phyloP scores from a whole-genome alignment of 2,888 invertebrate species.

The Colletes collaris region DNA sequence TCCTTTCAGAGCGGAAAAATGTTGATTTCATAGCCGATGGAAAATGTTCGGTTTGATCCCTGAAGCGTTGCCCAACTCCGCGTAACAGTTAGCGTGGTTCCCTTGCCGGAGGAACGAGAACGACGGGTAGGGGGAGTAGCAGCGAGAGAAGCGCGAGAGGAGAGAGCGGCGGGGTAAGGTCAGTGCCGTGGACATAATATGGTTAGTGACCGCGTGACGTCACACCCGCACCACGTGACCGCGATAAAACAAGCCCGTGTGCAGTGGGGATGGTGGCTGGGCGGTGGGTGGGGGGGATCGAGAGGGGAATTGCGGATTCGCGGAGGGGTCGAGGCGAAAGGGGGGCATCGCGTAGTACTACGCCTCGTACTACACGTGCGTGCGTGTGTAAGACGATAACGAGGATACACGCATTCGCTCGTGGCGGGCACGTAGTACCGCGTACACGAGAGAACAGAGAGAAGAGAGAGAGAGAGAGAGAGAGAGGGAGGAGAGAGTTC shows the following conservation, averaged over 20 bases:
- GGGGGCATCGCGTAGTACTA: constrained; percentile 77
- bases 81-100: no score
- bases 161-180: constrained; percentile 76
- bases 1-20: no score
- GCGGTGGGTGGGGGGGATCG: constrained; percentile 45
- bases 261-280: constrained; percentile 29
- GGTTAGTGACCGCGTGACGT: constrained; percentile 81
- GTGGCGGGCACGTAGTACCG: constrained; percentile 50
- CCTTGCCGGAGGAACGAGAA: neutral
- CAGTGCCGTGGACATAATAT: constrained; percentile 81
- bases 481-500: neutral
- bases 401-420: constrained; percentile 68
- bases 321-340: constrained; percentile 59
- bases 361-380: constrained; percentile 81
- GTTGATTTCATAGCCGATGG: no score
- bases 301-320: constrained; percentile 56
- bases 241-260: constrained; percentile 70
- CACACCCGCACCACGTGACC: constrained; percentile 74
- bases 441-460: neutral
- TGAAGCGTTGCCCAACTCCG: no score
- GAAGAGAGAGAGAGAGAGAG: neutral
- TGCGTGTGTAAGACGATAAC: constrained; percentile 78
- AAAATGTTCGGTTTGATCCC: no score
- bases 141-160: constrained; percentile 2
- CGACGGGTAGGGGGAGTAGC: neutral